Evolutionary conservation across 2,888 invertebrate genomes (phyloP), one percentile per base, ranked within the genome.

Genomic region (Herminia tarsipennalis): DNA sequence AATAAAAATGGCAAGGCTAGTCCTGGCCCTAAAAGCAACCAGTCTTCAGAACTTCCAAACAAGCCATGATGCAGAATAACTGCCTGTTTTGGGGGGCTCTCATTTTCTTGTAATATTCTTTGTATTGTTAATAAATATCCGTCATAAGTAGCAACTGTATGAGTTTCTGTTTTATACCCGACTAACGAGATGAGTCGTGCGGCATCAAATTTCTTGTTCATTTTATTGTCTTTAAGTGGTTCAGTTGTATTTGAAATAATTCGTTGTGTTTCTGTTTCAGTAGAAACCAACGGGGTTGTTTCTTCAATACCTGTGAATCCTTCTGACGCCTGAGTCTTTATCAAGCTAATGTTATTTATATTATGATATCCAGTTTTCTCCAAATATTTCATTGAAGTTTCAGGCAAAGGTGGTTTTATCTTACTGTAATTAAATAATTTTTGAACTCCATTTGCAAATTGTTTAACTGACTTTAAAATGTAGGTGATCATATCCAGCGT

Each of bases 1-100:
- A 95, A 35, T 20, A 78, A 44, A 50, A 76, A 81, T 0, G 81
- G 76, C 3, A 83, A 46, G 5, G 76, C 58, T 40, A 52, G 60
- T n/a, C 67, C 57, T 10, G 69, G 53, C 1, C 78, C 78, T 14
- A 78, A 65, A 6, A 79, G 42, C 10, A 81, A 37, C 81, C 81
- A 81, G 44, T 83, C 79, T 20, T 71, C 71, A n/a, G 81, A 70
- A 46, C 75, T 76, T 1, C 77, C 80, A 40, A 78, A 51, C 10
- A 83, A 20, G 0, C 81, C 83, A 30, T 82, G 82, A 24, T 74
- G 71, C 3, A 83, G 38, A 5, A 84, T 38, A 1, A 66, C 70
- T 8, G 64, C 52, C 38, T 60, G 62, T 1, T 29, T 45, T 5
- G 36, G 44, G 2, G 10, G 1, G 8, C 17, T 22, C 14, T 36